Evolutionary conservation across 2,888 invertebrate species (phyloP), one percentile per base, ranked within the genome.

Genomic region (Reticulitermes lucifugus): DNA sequence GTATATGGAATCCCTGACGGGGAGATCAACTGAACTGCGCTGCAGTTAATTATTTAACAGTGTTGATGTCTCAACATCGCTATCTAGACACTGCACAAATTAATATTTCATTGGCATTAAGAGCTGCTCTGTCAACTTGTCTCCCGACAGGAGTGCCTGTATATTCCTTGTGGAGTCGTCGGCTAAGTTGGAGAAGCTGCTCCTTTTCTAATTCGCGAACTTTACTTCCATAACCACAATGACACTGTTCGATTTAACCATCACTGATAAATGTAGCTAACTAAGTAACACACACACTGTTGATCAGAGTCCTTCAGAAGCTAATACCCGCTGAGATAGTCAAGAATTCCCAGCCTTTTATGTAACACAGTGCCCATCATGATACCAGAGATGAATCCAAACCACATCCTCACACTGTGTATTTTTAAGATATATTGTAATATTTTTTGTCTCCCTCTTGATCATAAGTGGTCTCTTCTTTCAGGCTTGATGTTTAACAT

Each of bases 61-160:
- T 60, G 60, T 70, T 79, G 46, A 79, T 84, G 84, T 86, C 84
- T 79, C 84, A 70, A 79, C 83, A 51, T 84, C 71, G 29, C 18
- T n/a, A 70, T 83, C 70, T 29, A 83, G 83, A 85, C 85, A 84
- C 80, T 85, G 84, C 77, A 79, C 43, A 77, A 83, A 86, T 86
- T 82, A 86, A 86, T 86, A 86, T 86, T 86, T 84, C 84, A 86
- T 84, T 71, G 70, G 51, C 84, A 86, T 86, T 86, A 86, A 86
- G 86, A 86, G 86, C 83, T 82, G 46, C 85, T 73, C 84, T 86
- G 86, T 84, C 86, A 86, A 84, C 83, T 84, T 86, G 84, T 86
- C 84, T 84, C 60, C 70, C 41, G 79, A 80, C 73, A 73, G 41
- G 29, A 73, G 3, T 29, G 18, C 41, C 14, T 14, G 51, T n/a